Conservation (phyloP, 2,797 vertebrate genomes). For the Mastacembelus armatus region DNA sequence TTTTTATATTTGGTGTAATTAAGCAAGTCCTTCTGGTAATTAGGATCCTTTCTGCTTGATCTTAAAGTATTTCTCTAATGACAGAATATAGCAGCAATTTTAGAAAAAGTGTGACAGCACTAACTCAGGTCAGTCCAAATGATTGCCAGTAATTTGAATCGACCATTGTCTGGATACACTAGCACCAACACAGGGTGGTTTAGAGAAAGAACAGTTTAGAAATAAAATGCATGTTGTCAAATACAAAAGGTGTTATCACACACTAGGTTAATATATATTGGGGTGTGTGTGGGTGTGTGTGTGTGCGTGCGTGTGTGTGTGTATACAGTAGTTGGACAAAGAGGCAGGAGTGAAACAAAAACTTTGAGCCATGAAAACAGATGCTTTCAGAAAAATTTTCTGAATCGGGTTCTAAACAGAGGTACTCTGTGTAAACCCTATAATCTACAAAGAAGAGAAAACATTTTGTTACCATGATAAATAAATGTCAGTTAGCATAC, state of each 20-base stretch:
- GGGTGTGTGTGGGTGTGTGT: conserved; percentile 37
- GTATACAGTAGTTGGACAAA: conserved; percentile 57
- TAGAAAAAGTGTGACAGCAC: background rate
- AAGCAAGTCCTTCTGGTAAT: too few relatives aligned
- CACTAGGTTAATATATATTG: conserved; percentile 28
- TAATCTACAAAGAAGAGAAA: too few relatives aligned
- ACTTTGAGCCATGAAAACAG: conserved; percentile 21
- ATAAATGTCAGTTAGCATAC: background rate
- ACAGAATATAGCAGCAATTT: conserved; percentile 12
- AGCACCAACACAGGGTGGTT: conserved; percentile 15
- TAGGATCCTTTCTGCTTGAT: background rate
- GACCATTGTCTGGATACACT: conserved; percentile 7
- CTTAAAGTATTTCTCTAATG: conserved; percentile 14
- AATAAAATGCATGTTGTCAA: conserved; percentile 9
- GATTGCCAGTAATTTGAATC: conserved; percentile 11
- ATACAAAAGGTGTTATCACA: conserved; percentile 26
- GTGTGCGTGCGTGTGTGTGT: conserved; percentile 38
- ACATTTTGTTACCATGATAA: conserved; percentile 3
- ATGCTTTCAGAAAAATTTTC: conserved; percentile 21
- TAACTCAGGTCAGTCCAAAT: conserved; percentile 15
- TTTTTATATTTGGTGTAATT: too few relatives aligned
- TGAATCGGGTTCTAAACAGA: conserved; percentile 4
- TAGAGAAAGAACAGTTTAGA: conserved; percentile 3
- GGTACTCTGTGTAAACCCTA: background rate
- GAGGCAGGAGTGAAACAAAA: conserved; percentile 48